These are phyloP conservation scores for Antheraea mylitta DNA, from an alignment of 1,140 invertebrate genomes.

Conservation along the genomic window DNA sequence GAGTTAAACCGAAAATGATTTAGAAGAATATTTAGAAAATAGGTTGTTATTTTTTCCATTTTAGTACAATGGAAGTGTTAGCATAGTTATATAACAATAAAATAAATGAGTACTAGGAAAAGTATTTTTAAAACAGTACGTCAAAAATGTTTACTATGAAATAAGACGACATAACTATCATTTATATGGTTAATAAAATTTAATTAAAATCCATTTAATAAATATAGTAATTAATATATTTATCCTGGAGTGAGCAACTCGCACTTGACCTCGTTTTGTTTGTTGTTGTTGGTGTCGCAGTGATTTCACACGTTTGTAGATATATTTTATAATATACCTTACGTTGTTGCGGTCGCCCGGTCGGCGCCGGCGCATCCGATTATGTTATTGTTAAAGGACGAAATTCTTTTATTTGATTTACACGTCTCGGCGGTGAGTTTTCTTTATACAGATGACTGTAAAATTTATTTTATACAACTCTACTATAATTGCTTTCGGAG, in stretches of 20 bases:
- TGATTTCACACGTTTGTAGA: constrained; percentile 57
- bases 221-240: not conserved
- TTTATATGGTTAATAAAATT: no score
- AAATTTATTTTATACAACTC: constrained; percentile 7
- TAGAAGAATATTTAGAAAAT: no score
- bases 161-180: no score
- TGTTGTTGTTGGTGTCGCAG: constrained; percentile 37
- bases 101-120: no score
- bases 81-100: no score
- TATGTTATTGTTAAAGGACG: constrained; percentile 64
- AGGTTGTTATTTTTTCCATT: no score
- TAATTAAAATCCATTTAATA: no score
- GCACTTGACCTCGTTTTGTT: constrained; percentile 23
- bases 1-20: no score
- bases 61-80: no score
- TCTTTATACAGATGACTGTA: constrained; percentile 30
- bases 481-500: not conserved
- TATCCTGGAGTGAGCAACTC: not conserved
- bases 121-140: no score
- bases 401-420: constrained; percentile 64
- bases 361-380: constrained; percentile 60
- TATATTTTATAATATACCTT: constrained; percentile 47
- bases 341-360: constrained; percentile 42
- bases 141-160: no score
- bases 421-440: constrained; percentile 47